Evolutionary conservation across 2,888 invertebrate genomes (phyloP), one percentile per base, ranked within the genome.

Genomic region (Nomada ferruginata): DNA sequence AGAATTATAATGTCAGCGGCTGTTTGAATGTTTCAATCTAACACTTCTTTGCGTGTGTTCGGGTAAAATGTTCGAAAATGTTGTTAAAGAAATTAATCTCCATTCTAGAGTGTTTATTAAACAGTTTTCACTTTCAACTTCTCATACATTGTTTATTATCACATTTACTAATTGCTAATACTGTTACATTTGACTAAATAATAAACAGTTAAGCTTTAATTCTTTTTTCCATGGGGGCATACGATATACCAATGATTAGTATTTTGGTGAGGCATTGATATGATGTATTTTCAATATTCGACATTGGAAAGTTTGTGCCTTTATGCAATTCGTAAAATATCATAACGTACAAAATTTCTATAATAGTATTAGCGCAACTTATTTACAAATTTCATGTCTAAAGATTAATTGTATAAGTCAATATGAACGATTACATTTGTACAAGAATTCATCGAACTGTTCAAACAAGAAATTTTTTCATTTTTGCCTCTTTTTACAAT

Each of bases 401-500:
- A 69, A 53, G n/a, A 74, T 74, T 18, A 79, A 66, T 53, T 68
- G 53, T 68, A 47, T 11, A 64, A 20, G 55, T 60, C 36, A 80
- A 59, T 47, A 36, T 60, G 42, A 60, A 59, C 4, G 50, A 60
- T 55, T n/a, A 50, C 13, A 74, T 50, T 52, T 71, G 44, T 63
- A 80, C 80, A 61, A 81, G 83, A 82, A 87, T 88, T 87, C 84
- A 87, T 88, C 88, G 89, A 89, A 89, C 89, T 65, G 71, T 77
- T 53, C 60, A 74, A 53, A 71, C 61, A 72, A 65, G 68, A 74
- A 70, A 73, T 61, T 55, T 72, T 69, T 69, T 69, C 69, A 81
- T 53, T 29, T 42, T 83, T 50, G 44, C 61, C 79, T 29, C 11
- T 76, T 79, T 73, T 72, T 75, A 60, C 65, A 85, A 59, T 75